phyloP scores from a whole-genome alignment of 2,888 invertebrate genomes.

The Dioctria rufipes region DNA sequence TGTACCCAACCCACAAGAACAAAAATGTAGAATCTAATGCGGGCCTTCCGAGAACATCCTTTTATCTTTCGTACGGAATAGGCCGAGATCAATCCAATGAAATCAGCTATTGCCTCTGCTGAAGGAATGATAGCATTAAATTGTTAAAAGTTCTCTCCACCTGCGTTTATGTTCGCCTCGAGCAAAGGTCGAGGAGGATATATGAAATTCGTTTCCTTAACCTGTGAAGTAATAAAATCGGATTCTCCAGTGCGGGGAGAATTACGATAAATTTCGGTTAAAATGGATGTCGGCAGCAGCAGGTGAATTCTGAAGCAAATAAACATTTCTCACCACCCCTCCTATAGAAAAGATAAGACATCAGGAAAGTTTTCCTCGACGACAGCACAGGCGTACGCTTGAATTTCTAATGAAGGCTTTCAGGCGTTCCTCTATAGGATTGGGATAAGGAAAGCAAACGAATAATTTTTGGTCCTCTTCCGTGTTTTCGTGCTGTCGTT shows the following conservation, averaged over 20 bases:
- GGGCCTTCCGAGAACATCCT: conserved; percentile 5
- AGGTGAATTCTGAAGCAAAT: not conserved
- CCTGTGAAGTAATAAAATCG: not conserved
- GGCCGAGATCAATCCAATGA: not conserved
- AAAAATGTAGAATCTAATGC: not conserved
- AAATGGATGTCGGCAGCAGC: not conserved
- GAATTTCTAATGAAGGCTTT: conserved; percentile 2
- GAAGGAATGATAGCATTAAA: conserved; percentile 6
- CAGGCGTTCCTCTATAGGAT: not conserved
- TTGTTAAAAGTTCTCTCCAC: conserved; percentile 9
- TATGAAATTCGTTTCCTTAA: conserved; percentile 1
- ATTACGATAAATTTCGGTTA: conserved; percentile 7
- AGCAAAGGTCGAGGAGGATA: not conserved
- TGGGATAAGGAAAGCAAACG: not conserved
- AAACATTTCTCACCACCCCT: not conserved
- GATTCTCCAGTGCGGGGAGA: not conserved
- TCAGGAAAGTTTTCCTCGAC: not conserved
- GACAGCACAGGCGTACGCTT: not conserved
- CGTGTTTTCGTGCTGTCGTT: not conserved
- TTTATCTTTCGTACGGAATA: not conserved
- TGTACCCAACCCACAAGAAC: not conserved
- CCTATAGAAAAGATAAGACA: not conserved
- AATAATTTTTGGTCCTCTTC: not conserved
- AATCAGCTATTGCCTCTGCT: not conserved
- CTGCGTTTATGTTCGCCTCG: not conserved